These are phyloP conservation scores for Fratercula arctica DNA, from an alignment of 2,797 vertebrate species.

Conservation along the genomic window DNA sequence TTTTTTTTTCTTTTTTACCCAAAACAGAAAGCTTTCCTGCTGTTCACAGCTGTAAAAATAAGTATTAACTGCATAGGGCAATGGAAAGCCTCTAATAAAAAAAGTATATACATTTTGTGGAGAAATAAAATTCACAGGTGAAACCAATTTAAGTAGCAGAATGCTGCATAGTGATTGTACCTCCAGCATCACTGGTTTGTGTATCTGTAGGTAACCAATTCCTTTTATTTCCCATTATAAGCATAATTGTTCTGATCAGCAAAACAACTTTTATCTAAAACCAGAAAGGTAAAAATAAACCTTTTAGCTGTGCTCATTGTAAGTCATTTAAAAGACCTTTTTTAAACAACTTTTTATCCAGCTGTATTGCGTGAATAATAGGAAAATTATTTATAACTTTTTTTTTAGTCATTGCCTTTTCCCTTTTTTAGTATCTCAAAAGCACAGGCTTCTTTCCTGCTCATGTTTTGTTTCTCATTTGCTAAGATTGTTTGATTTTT, in stretches of 20 bases:
- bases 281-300: neutral
- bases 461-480: neutral
- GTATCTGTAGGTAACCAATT: neutral
- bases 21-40: neutral
- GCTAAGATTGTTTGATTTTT: neutral
- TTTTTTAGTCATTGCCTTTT: neutral
- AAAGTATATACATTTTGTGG: neutral
- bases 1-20: neutral
- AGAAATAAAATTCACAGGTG: constrained; percentile 11
- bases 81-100: neutral
- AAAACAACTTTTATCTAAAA: constrained; percentile 5
- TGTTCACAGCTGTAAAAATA: neutral
- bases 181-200: neutral
- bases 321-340: neutral
- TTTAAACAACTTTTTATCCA: neutral
- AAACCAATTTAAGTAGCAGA: constrained; percentile 14
- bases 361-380: neutral
- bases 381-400: neutral
- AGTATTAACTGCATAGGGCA: neutral
- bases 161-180: neutral
- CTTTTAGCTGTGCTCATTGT: neutral
- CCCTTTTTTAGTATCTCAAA: neutral
- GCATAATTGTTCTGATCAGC: neutral
- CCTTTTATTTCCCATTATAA: neutral
- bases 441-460: neutral